phyloP scores from a whole-genome alignment of 2,113 vertebrate genomes.

The Probosciger aterrimus region DNA sequence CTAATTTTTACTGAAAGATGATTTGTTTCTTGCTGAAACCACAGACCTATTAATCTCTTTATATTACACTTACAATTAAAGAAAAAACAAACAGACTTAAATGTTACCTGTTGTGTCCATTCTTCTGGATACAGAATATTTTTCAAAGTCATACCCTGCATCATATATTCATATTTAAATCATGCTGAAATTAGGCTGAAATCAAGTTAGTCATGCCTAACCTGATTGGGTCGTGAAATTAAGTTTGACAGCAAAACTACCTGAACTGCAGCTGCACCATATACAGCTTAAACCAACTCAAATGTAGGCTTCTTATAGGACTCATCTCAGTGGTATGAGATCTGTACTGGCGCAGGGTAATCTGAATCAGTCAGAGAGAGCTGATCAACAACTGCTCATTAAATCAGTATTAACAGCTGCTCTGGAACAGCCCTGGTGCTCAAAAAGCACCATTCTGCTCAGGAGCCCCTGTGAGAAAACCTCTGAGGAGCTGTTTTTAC shows the following conservation, averaged over 20 bases:
- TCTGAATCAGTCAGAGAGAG: not conserved
- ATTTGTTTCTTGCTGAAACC: not conserved
- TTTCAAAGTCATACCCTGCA: not conserved
- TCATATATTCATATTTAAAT: not conserved
- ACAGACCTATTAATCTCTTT: not conserved
- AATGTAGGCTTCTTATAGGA: not conserved
- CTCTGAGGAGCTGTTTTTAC: fast-evolving
- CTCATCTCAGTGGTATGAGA: not conserved
- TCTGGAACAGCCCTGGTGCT: not conserved
- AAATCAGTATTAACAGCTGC: not conserved
- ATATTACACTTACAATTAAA: not conserved
- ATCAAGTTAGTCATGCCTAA: not conserved
- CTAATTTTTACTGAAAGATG: not conserved
- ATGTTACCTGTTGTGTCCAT: not conserved
- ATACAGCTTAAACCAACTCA: not conserved
- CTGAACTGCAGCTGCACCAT: not conserved
- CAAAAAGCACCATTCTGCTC: not conserved
- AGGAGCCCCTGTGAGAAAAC: not conserved
- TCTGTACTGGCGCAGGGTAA: not conserved
- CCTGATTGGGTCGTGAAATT: not conserved
- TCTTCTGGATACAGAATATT: not conserved
- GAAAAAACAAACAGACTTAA: not conserved
- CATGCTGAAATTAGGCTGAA: not conserved
- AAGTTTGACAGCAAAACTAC: not conserved
- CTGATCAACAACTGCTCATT: not conserved